Base-by-base conservation (phyloP, 2,888 invertebrate genomes). In the Cosmia trapezina region DNA sequence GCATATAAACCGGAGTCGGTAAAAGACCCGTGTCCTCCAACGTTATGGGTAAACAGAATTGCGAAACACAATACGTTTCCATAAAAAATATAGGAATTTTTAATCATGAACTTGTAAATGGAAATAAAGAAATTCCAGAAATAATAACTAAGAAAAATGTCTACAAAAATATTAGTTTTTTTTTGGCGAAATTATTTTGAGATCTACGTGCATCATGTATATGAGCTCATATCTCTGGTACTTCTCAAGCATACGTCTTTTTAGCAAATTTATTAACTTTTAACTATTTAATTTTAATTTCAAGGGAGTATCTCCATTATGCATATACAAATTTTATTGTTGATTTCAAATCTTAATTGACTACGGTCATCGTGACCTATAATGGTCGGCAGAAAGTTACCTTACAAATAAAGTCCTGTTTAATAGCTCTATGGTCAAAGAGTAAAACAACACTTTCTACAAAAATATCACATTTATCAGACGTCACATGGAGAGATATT, bases 381-480 rank as follows among this genome's bases (percentile, higher is more conserved):
- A 5, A 54, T 1, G 47, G 63, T 61, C 67, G 53, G 45, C 66
- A 61, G n/a, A 79, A 41, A 59, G 47, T 61, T 67, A 70, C 11
- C 51, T 80, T 68, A 59, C 7, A 12, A 54, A 19, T 64, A 60
- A 45, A 72, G 65, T 85, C 64, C 64, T 70, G 76, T 76, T 62
- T 80, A 69, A 57, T 69, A 57, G 76, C 69, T 81, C 76, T 75
- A 54, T 64, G 56, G n/a, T 63, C 61, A 43, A 74, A 73, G 43
- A 70, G 51, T 73, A 70, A 75, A 51, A 81, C 11, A 80, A 67
- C 19, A 62, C 11, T 19, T 43, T 74, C 53, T 85, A 85, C 66
- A 85, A 83, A 83, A 85, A 85, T 85, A 83, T 83, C 80, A 85
- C 83, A 83, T 80, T 79, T 70, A 79, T 73, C 66, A 76, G 80